Evolutionary conservation across 92 coral and sea anemone species (phyloP), one percentile per base, ranked within the genome.

Genomic region (Paragorgia papillata): DNA sequence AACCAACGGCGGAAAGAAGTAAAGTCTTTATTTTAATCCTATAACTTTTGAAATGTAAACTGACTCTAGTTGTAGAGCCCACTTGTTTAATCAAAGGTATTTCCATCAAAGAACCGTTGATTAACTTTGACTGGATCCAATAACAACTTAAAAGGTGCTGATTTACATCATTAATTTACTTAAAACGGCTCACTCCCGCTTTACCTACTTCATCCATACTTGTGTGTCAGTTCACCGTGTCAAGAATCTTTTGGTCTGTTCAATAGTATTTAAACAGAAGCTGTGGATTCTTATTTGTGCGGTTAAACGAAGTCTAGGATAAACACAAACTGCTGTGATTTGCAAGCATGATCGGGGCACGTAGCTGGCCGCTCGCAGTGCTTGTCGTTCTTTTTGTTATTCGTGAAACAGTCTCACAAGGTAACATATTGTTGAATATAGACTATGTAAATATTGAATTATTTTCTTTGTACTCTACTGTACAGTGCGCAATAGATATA

Each of bases 241-340:
- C 28, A n/a, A 65, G 31, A 65, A 2, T 46, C 43, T 50, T 37
- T 65, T 65, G 71, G 71, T 65, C 71, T 65, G 71, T 65, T 37
- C 15, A 31, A 34, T 34, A 39, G 50, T 4, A 62, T n/a, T 37
- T 10, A 50, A 31, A 40, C 71, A 65, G 71, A 65, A 65, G 71
- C 71, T 65, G 35, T 50, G 43, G 71, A 40, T 50, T 65, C 50
- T 40, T 1, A 22, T n/a, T 1, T 22, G 39, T 33, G 12, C 18
- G 31, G 41, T 17, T 33, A 7, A 27, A 60, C 66, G 39, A 29
- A 22, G n/a, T 62, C 43, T 37, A 37, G 6, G 43, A 37, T 28
- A n/a, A 19, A 30, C 29, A 65, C n/a, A 65, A 29, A n/a, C n/a
- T n/a, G n/a, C 32, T 29, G 17, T n/a, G 5, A 7, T 1, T 28